Evolutionary conservation across 64 coral and sea anemone species (phyloP), one percentile per base, ranked within the genome.

Genomic region (Trachythela sp.): DNA sequence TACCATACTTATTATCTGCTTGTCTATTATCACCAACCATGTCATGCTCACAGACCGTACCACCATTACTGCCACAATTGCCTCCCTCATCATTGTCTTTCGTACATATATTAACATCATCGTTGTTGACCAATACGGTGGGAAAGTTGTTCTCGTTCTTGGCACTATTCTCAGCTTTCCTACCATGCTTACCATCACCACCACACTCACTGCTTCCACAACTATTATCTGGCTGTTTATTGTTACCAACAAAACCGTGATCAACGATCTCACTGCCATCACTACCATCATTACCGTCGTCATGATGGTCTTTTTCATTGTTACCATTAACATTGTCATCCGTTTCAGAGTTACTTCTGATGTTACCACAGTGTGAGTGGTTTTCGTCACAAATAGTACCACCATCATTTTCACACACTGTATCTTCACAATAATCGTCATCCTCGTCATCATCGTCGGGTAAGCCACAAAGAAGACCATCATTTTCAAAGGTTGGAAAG

Each of bases 401-500:
- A n/a, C n/a, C n/a, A n/a, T n/a, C n/a, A 45, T 45, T 27, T 20
- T 64, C 56, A 64, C 56, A 5, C 42, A 45, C 42, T 20, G 26
- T 64, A 64, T 64, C 17, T 27, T 64, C 56, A 64, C 4, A 64
- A 30, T 80, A 35, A 80, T 80, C 75, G 34, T 80, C 15, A 80
- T 80, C 68, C 0, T 72, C 68, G 3, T 72, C 75, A 30, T 80
- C 75, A 80, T 80, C 75, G 8, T 80, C 75, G 18, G 75, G 75
- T 80, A 80, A 39, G 3, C 75, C 75, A 37, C 75, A 80, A 35
- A 80, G 37, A 11, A 80, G 33, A 35, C 75, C 75, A 80, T 80
- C 75, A 22, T 80, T 80, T 36, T 80, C 75, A 36, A 80, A 80
- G 20, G 75, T 80, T 17, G 75, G 75, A 39, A 80, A 80, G 37